Evolutionary conservation across 2,797 vertebrate genomes (phyloP).

Genomic region (Platalea minor): DNA sequence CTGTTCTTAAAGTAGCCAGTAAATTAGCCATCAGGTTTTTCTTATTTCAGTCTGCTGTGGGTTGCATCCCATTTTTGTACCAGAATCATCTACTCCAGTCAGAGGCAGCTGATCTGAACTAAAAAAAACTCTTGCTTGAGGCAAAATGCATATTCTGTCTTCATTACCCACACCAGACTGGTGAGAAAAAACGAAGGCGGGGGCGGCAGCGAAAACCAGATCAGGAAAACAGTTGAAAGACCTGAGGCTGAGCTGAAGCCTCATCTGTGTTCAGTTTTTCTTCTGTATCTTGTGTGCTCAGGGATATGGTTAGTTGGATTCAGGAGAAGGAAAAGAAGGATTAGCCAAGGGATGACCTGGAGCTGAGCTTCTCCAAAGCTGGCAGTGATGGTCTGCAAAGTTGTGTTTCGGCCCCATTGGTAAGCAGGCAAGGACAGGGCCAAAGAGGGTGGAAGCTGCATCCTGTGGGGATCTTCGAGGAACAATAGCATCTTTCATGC

Average conservation of each 20-base stretch:
- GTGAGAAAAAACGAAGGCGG: background rate
- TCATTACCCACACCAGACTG: background rate
- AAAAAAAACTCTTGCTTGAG: conserved; percentile 16
- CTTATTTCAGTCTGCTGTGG: background rate
- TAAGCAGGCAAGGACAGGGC: background rate
- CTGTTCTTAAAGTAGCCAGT: background rate
- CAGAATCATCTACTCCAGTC: background rate
- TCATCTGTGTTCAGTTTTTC: background rate
- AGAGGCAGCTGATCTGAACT: conserved; percentile 26
- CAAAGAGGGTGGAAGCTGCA: background rate
- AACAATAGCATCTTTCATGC: conserved; percentile 25
- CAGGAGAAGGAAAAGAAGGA: background rate
- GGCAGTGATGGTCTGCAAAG: background rate
- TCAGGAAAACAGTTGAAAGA: background rate
- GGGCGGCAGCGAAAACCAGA: background rate
- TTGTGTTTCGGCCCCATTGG: background rate
- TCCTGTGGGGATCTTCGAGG: background rate
- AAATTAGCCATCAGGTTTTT: background rate
- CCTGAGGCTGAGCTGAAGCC: background rate
- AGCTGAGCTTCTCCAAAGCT: background rate
- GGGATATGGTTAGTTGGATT: background rate
- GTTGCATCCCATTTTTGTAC: background rate
- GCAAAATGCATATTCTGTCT: conserved; percentile 19
- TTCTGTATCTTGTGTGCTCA: background rate
- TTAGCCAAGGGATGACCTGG: background rate